These are phyloP conservation scores for Zoanthus solanderi DNA, from an alignment of 92 coral and sea anemone species.

Conservation along the genomic window DNA sequence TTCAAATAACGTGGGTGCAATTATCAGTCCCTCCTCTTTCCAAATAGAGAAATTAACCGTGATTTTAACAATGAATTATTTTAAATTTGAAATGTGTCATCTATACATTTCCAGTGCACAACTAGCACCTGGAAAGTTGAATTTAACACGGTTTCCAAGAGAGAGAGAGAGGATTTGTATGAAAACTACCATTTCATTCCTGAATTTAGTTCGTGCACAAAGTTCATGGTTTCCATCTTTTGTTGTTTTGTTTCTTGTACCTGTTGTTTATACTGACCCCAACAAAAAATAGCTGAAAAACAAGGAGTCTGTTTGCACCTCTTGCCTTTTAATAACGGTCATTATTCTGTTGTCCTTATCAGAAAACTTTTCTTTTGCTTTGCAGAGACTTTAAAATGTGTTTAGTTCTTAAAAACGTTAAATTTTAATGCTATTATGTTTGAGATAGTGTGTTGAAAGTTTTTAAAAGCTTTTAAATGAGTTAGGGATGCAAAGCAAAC, in stretches of 20 bases:
- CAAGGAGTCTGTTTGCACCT: constrained; percentile 24
- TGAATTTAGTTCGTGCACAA: background rate
- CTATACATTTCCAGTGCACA: background rate
- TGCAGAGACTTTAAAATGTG: background rate
- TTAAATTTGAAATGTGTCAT: background rate
- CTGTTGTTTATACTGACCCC: constrained; percentile 29
- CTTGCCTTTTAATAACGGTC: background rate
- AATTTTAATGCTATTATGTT: background rate
- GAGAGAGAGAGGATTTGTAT: background rate
- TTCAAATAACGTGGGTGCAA: background rate
- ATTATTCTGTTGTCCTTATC: constrained; percentile 8
- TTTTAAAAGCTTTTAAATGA: constrained; percentile 34
- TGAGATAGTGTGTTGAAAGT: constrained; percentile 14
- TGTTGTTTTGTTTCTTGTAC: constrained; percentile 34
- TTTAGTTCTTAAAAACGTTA: constrained; percentile 11
- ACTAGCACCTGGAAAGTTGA: background rate
- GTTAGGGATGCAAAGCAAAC: constrained; percentile 35
- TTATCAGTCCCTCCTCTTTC: background rate
- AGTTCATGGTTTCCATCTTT: constrained; percentile 4
- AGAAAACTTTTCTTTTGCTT: background rate
- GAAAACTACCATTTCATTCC: background rate
- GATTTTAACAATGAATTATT: background rate
- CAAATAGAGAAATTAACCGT: background rate
- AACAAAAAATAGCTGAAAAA: constrained; percentile 18
- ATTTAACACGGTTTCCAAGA: background rate